Percentiles rank a stretch among this genome's conserved stretches.
phyloP scores from a whole-genome alignment of 1,140 invertebrate genomes.

The Panulirus ornatus region DNA sequence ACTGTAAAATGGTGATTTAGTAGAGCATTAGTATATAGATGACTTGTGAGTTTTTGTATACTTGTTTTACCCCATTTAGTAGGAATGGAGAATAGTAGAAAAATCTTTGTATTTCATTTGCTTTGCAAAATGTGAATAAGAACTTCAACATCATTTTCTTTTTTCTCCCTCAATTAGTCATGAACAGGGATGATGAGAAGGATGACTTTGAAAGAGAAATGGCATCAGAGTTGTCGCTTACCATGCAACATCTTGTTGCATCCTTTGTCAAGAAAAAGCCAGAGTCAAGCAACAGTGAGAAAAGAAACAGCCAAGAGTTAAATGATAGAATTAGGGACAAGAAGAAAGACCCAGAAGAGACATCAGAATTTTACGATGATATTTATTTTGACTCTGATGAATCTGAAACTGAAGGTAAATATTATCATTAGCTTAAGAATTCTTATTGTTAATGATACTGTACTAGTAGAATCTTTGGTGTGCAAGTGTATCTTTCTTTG shows the following conservation, averaged over 20 bases:
- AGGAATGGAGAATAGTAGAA: too few species aligned
- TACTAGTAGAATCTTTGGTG: too few species aligned
- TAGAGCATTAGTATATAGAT: too few species aligned
- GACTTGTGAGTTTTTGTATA: too few species aligned
- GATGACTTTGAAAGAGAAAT: constrained; percentile 72
- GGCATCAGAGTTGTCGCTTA: constrained; percentile 45
- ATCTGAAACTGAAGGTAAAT: constrained; percentile 75
- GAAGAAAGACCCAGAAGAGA: neutral
- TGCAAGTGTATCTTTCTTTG: too few species aligned
- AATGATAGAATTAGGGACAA: neutral
- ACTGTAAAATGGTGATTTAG: too few species aligned
- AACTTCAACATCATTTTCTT: too few species aligned
- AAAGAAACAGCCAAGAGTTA: neutral
- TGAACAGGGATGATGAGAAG: neutral
- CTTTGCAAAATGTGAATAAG: too few species aligned
- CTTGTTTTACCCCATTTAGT: too few species aligned
- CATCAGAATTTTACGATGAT: constrained; percentile 77
- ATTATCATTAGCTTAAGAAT: too few species aligned
- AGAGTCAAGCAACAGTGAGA: neutral
- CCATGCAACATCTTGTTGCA: constrained; percentile 8
- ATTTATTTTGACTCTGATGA: constrained; percentile 81
- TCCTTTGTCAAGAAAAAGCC: neutral
- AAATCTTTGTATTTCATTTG: too few species aligned
- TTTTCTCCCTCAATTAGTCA: neutral
- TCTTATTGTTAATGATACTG: too few species aligned